Evolutionary conservation across 2,113 vertebrate species (phyloP).

Genomic region (Hippocampus mohnikei): DNA sequence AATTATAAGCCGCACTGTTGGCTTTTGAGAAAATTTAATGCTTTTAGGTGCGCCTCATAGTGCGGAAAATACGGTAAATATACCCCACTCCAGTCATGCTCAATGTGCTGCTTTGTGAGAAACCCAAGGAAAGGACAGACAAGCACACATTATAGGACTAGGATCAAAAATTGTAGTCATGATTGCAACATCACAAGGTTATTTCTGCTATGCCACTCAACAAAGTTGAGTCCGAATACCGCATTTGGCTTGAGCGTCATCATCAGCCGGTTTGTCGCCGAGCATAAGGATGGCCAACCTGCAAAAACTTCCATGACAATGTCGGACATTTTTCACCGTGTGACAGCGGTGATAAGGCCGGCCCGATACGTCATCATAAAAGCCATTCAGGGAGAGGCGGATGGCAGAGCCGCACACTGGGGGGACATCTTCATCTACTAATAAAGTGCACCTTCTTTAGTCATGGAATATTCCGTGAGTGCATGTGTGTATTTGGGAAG

Average conservation of each 20-base stretch:
- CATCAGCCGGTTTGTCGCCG: background rate
- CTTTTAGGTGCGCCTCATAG: too few relatives aligned
- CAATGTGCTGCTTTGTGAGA: too few relatives aligned
- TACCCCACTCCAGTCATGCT: too few relatives aligned
- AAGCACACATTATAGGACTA: background rate
- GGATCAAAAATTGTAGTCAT: background rate
- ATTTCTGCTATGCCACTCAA: too few relatives aligned
- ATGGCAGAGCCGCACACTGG: conserved; percentile 35
- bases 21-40: too few relatives aligned
- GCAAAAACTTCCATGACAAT: conserved; percentile 23
- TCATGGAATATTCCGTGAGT: conserved; percentile 38
- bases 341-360: conserved; percentile 42
- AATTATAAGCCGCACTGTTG: too few relatives aligned
- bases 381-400: conserved; percentile 40
- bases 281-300: background rate
- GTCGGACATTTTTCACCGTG: conserved; percentile 29
- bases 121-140: too few relatives aligned
- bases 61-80: too few relatives aligned
- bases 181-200: too few relatives aligned
- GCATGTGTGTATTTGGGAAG: conserved; percentile 4
- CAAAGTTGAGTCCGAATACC: background rate
- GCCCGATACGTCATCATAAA: conserved; percentile 54
- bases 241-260: background rate
- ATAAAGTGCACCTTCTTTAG: conserved; percentile 54
- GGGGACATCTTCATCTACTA: conserved; percentile 55